Percentiles rank a stretch among this genome's conserved stretches.
Conservation (phyloP, 1,140 invertebrate genomes). For the Oncopeltus fasciatus region DNA sequence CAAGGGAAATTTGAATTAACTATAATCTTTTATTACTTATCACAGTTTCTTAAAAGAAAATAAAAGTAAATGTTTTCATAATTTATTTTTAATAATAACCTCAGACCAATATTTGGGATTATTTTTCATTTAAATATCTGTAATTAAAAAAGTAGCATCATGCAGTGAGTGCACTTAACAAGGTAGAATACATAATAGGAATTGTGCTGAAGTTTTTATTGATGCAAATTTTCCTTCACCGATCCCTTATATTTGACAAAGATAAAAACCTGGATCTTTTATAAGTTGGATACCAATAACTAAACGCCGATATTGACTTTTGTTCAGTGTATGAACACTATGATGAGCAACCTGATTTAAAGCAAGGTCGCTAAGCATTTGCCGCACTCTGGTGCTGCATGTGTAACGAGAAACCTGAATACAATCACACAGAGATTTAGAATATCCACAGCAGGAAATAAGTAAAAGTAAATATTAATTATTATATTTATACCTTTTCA, state of each 20-base stretch:
- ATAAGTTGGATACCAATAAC: conserved; percentile 77
- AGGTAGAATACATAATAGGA: too few species aligned
- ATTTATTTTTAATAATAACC: too few species aligned
- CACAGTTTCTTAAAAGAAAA: too few species aligned
- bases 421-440: neutral
- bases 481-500: conserved; percentile 39
- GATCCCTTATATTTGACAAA: neutral
- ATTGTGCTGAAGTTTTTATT: too few species aligned
- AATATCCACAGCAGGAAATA: neutral
- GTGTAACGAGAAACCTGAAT: conserved; percentile 33
- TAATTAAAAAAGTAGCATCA: too few species aligned
- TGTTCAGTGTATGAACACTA: conserved; percentile 58
- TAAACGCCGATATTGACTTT: conserved; percentile 68
- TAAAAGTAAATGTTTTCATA: too few species aligned
- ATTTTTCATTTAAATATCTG: too few species aligned
- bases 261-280: conserved; percentile 57
- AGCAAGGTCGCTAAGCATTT: conserved; percentile 78
- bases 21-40: too few species aligned
- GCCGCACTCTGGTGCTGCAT: conserved; percentile 50
- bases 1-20: too few species aligned
- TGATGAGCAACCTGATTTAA: conserved; percentile 72
- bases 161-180: too few species aligned
- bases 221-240: neutral
- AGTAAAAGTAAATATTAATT: neutral
- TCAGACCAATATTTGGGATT: too few species aligned